A percentile compares a stretch with the other conserved stretches of the same genome.
Evolutionary conservation across 2,888 invertebrate species (phyloP).

Genomic region (Eupithecia subumbrata): DNA sequence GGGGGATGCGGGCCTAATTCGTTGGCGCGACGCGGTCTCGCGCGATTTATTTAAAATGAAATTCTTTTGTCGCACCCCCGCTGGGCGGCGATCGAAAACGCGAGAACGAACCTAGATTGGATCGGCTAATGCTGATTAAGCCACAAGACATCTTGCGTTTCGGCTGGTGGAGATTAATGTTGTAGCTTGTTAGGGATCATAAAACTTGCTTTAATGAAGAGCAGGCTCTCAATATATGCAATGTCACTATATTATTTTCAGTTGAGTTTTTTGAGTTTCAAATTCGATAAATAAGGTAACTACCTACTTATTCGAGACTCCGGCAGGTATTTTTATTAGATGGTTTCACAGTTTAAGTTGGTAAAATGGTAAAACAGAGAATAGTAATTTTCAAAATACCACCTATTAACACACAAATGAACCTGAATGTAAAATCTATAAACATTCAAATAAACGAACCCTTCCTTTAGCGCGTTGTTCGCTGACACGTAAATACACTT

Average conservation of each 20-base stretch:
- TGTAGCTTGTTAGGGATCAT: slow-evolving; percentile 21
- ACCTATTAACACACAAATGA: slow-evolving; percentile 14
- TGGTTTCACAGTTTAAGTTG: not conserved
- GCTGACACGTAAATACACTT: slow-evolving; percentile 67
- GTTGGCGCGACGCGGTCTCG: slow-evolving; percentile 79
- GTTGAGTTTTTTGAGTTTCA: not conserved
- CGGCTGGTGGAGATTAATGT: slow-evolving; percentile 60
- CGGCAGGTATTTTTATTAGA: not conserved
- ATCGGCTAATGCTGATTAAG: slow-evolving; percentile 71
- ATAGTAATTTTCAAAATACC: slow-evolving; percentile 13
- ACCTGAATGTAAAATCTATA: slow-evolving; percentile 41
- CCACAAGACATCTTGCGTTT: slow-evolving; percentile 69
- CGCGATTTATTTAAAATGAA: slow-evolving; percentile 80
- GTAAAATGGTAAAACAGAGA: not conserved
- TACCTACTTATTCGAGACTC: not conserved
- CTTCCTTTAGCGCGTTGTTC: slow-evolving; percentile 53
- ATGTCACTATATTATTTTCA: not conserved
- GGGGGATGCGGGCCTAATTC: slow-evolving; percentile 81
- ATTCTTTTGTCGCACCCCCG: slow-evolving; percentile 79
- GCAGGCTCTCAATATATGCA: no score
- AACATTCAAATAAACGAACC: slow-evolving; percentile 51
- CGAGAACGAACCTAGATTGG: slow-evolving; percentile 72
- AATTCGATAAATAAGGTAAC: not conserved
- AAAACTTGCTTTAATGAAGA: slow-evolving; percentile 1
- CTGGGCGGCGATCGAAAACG: slow-evolving; percentile 78